Base-by-base conservation (phyloP, 30 jellyfish, hydroid and myxozoan genomes). In the Aurelia coerulea region DNA sequence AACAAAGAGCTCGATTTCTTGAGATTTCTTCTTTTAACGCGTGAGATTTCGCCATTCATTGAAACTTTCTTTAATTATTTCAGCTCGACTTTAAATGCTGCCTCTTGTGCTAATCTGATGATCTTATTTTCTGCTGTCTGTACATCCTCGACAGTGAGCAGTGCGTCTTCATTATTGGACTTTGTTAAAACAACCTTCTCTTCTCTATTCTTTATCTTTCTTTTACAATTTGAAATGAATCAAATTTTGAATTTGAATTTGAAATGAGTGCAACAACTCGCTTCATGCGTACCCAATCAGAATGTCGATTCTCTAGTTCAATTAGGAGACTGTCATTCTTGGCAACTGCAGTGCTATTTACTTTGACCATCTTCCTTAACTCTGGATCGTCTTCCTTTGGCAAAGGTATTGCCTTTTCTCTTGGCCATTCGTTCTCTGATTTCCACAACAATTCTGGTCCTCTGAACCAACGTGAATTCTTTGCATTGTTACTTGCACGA, bases 201-300 rank as follows among this genome's bases (percentile, higher is more conserved):
- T n/a, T n/a, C n/a, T n/a, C n/a, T n/a, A n/a, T n/a, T n/a, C n/a
- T n/a, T n/a, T n/a, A n/a, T n/a, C n/a, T n/a, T n/a, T n/a, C n/a
- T n/a, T n/a, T n/a, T n/a, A 1, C n/a, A 73, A 39, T 19, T 39
- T 46, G 42, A 23, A 73, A 73, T 1, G 83, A 74, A 51, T 73
- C 83, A 39, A 73, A n/a, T n/a, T 73, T 73, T 73, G 67, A 42
- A 67, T 71, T 71, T 2, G 10, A 71, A 71, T 71, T 31, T 33
- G 76, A 65, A 65, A 65, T 65, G 76, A 65, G 76, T 65, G 76
- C 76, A 65, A 65, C 76, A 65, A 65, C 76, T 33, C 42, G 76
- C 51, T 60, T 60, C 69, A 60, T 60, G 69, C 69, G 69, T 60
- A 60, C 69, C 69, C 69, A 6, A 60, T 60, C 76, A 65, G 76